These are phyloP conservation scores for Andrena minutula DNA, from an alignment of 2,888 invertebrate genomes.

Conservation along the genomic window DNA sequence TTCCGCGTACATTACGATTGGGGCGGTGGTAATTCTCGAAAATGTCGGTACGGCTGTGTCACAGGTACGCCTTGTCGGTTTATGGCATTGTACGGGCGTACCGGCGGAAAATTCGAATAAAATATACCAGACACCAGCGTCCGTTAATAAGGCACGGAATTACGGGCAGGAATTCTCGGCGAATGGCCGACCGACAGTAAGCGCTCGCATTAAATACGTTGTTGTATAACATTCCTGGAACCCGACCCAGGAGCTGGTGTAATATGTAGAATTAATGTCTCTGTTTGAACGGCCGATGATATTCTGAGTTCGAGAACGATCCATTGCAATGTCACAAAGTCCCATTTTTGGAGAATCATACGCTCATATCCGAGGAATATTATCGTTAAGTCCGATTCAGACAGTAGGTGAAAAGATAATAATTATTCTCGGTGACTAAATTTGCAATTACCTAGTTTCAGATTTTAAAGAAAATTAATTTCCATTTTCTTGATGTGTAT, in stretches of 20 bases:
- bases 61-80: conserved; percentile 36
- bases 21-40: conserved; percentile 33
- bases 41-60: conserved; percentile 31
- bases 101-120: conserved; percentile 63
- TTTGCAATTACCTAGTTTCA: no score
- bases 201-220: conserved; percentile 55
- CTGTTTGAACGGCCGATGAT: conserved; percentile 27
- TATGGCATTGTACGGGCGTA: conserved; percentile 15
- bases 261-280: conserved; percentile 34
- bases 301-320: not conserved
- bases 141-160: conserved; percentile 75
- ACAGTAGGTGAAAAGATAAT: not conserved
- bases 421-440: not conserved
- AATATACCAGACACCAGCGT: conserved; percentile 59
- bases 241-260: not conserved
- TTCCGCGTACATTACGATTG: conserved; percentile 20
- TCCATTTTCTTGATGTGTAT: no score
- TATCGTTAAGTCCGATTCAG: not conserved
- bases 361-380: not conserved
- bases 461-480: no score
- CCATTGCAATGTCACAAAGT: not conserved
- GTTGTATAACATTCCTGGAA: conserved; percentile 47
- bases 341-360: not conserved
- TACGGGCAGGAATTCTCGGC: conserved; percentile 65
- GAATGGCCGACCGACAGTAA: conserved; percentile 62